Base-by-base conservation (phyloP, 2,888 invertebrate genomes). In the Selenia dentaria region DNA sequence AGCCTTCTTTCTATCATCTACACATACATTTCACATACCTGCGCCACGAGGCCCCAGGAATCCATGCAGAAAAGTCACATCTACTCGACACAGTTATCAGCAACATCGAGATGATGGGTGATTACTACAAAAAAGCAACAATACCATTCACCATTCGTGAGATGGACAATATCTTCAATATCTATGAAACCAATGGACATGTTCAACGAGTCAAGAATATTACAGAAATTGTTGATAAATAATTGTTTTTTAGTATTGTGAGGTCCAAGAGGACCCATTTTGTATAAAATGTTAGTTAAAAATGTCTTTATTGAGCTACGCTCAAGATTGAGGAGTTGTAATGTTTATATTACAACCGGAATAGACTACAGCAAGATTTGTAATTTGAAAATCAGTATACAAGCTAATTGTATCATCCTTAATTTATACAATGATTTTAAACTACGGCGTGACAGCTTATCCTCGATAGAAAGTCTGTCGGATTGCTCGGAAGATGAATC, bases 1-100 rank as follows among this genome's bases (percentile, higher is more conserved):
- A 98, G 69, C 99, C 99, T 0, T 97, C 98, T 0, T 99, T 98
- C 87, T 99, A 98, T 83, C 98, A 99, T 75, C 91, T 99, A 0
- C 99, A 99, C 77, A 92, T 99, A 0, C 99, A 99, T 80, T 97
- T 98, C 70, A 96, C 96, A 6, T 93, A 94, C 44, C 76, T 98
- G 1, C 92, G 93, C 31, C 94, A 94, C 84, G 96, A 96, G 62
- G 94, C 95, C 0, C 95, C 96, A 31, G 96, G 98, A 18, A 96
- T 96, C 65, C 93, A 93, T 83, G 94, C 94, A 8, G 97, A 98
- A 74, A 95, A 95, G 68, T 95, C 98, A 0, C 98, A 99, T 78
- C 85, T 98, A 43, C 91, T 99, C 6, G 93, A 95, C 31, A 95
- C 95, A 4, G 97, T 99, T 39, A 98, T 99, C 37, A 93, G 94